These are phyloP conservation scores for Archips crataeganus DNA, from an alignment of 2,888 invertebrate species.

Conservation along the genomic window DNA sequence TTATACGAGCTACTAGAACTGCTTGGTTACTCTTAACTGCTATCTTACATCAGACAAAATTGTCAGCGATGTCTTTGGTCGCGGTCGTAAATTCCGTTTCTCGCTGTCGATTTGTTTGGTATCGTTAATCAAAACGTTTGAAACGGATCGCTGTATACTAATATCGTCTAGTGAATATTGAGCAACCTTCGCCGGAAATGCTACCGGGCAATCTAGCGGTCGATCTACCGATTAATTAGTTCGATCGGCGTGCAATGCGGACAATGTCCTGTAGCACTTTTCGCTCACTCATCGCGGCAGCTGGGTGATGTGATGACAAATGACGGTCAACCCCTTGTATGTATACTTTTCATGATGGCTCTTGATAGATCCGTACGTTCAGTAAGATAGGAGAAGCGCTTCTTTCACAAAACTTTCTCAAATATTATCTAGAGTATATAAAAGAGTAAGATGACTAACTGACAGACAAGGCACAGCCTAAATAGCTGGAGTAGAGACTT, in stretches of 20 bases:
- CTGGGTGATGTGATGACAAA: conserved; percentile 67
- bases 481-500: no score
- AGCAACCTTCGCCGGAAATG: conserved; percentile 83
- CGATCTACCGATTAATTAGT: conserved; percentile 84
- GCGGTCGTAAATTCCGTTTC: conserved; percentile 36
- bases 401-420: neutral
- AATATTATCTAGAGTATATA: neutral
- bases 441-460: no score
- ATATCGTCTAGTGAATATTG: conserved; percentile 73
- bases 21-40: conserved; percentile 11
- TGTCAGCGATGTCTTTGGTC: conserved; percentile 31
- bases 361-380: neutral
- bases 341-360: conserved; percentile 5
- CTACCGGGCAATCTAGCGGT: conserved; percentile 78
- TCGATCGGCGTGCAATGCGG: conserved; percentile 78
- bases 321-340: conserved; percentile 50
- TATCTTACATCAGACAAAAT: conserved; percentile 38
- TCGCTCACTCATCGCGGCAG: conserved; percentile 81
- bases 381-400: neutral
- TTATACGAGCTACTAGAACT: conserved; percentile 28
- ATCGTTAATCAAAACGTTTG: conserved; percentile 77
- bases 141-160: conserved; percentile 60
- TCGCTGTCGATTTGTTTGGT: conserved; percentile 48
- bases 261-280: conserved; percentile 76
- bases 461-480: no score